These are phyloP conservation scores for Drosophila pseudotakahashii DNA, from an alignment of 2,888 invertebrate genomes.

Conservation along the genomic window DNA sequence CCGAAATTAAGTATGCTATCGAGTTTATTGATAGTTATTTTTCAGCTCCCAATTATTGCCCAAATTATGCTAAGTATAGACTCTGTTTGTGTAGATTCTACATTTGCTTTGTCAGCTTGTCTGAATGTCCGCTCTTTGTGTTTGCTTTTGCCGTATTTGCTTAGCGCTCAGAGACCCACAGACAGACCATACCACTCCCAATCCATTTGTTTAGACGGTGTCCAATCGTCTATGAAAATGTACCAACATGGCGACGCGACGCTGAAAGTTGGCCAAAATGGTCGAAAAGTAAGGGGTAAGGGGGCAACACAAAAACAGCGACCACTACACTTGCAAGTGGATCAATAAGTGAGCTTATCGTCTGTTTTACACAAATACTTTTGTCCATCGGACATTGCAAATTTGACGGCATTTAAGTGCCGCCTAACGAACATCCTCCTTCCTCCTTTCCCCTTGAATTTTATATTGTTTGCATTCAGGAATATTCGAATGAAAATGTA, in stretches of 20 bases:
- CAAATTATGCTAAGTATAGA: constrained; percentile 69
- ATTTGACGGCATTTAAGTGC: constrained; percentile 72
- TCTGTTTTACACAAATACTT: constrained; percentile 75
- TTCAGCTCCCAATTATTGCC: constrained; percentile 64
- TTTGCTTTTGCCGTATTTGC: constrained; percentile 54
- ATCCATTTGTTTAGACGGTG: constrained; percentile 74
- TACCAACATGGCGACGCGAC: constrained; percentile 69
- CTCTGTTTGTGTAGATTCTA: constrained; percentile 44
- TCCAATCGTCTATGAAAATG: constrained; percentile 76
- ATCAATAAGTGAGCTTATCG: constrained; percentile 76
- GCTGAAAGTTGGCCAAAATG: constrained; percentile 55
- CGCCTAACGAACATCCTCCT: constrained; percentile 35
- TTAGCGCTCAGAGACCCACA: constrained; percentile 29
- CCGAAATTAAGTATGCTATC: too few species aligned
- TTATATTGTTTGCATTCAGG: constrained; percentile 12
- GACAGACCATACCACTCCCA: constrained; percentile 7
- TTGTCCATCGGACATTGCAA: constrained; percentile 61
- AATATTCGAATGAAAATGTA: constrained; percentile 15
- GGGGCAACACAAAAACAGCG: constrained; percentile 18
- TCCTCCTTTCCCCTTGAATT: neutral
- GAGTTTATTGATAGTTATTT: neutral
- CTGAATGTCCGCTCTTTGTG: constrained; percentile 17
- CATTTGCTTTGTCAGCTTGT: constrained; percentile 10
- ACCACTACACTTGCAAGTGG: constrained; percentile 55
- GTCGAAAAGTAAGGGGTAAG: neutral